Evolutionary conservation across 2,888 invertebrate species (phyloP).

Genomic region (Beris morrisii): DNA sequence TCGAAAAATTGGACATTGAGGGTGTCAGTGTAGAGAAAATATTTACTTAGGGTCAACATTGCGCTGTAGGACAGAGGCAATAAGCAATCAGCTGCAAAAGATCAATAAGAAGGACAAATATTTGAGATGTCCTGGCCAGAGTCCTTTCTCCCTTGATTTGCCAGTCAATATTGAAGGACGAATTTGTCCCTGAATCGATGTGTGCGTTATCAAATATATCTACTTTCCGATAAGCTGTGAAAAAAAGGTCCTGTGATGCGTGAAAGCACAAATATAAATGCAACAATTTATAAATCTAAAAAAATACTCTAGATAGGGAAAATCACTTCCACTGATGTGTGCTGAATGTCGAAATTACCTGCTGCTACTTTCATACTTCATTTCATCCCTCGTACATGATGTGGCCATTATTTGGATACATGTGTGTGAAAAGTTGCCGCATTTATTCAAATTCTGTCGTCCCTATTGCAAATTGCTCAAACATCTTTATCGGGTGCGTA

Average conservation of each 20-base stretch:
- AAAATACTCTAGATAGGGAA: background rate
- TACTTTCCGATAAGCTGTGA: slow-evolving; percentile 8
- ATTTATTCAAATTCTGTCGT: slow-evolving; percentile 21
- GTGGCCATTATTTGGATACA: background rate
- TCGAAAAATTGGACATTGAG: no score
- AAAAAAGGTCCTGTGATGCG: slow-evolving; percentile 19
- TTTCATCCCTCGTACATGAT: slow-evolving; percentile 27
- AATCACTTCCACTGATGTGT: slow-evolving; percentile 17
- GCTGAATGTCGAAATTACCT: slow-evolving; percentile 30
- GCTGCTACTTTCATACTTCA: slow-evolving; percentile 33
- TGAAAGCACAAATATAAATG: slow-evolving; percentile 33
- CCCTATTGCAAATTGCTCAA: slow-evolving; percentile 15
- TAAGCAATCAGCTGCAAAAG: slow-evolving; percentile 37
- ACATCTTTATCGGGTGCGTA: slow-evolving; percentile 30
- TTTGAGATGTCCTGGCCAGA: slow-evolving; percentile 35
- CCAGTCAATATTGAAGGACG: slow-evolving; percentile 10
- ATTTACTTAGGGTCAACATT: slow-evolving; percentile 32
- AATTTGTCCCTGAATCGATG: background rate
- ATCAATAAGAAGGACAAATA: slow-evolving; percentile 38
- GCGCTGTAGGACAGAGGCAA: slow-evolving; percentile 14
- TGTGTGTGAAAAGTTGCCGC: slow-evolving; percentile 1
- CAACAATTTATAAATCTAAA: slow-evolving; percentile 17
- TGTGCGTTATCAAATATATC: background rate
- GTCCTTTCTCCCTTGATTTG: slow-evolving; percentile 12
- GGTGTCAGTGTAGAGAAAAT: slow-evolving; percentile 17